These are phyloP conservation scores for Pyxicephalus adspersus DNA, from an alignment of 2,113 vertebrate species.

Conservation along the genomic window DNA sequence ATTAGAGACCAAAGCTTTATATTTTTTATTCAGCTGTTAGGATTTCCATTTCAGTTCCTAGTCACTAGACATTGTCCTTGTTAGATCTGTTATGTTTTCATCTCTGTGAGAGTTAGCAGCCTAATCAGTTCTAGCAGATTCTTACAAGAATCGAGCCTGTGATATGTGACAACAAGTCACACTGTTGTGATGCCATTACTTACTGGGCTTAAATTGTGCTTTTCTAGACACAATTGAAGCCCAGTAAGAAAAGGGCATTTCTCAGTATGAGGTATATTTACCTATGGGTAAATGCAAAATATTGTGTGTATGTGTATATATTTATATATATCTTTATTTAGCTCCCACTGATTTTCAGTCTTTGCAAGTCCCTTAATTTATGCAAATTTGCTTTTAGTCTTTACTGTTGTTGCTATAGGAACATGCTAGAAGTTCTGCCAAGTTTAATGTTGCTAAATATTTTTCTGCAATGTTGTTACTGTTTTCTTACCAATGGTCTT, in stretches of 20 bases:
- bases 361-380: conserved; percentile 26
- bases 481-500: background rate
- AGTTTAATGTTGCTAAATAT: conserved; percentile 41
- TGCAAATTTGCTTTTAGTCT: conserved; percentile 32
- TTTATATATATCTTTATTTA: conserved; percentile 43
- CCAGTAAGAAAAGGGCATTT: background rate
- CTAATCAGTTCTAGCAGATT: background rate
- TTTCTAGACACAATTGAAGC: background rate
- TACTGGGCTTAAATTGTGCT: too few relatives aligned
- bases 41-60: background rate
- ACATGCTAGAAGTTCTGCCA: conserved; percentile 22
- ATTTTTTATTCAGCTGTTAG: conserved; percentile 1
- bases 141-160: background rate
- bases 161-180: background rate
- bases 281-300: background rate
- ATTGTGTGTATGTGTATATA: conserved; percentile 65
- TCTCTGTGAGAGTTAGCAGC: background rate
- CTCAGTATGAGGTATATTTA: background rate
- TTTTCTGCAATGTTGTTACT: conserved; percentile 29
- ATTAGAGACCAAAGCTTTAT: too few relatives aligned
- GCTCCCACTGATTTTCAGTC: conserved; percentile 9
- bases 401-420: conserved; percentile 31
- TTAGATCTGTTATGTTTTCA: background rate
- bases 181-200: too few relatives aligned
- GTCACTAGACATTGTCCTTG: background rate